Conservation (phyloP, 1,140 invertebrate species). For the Helicoverpa zea region DNA sequence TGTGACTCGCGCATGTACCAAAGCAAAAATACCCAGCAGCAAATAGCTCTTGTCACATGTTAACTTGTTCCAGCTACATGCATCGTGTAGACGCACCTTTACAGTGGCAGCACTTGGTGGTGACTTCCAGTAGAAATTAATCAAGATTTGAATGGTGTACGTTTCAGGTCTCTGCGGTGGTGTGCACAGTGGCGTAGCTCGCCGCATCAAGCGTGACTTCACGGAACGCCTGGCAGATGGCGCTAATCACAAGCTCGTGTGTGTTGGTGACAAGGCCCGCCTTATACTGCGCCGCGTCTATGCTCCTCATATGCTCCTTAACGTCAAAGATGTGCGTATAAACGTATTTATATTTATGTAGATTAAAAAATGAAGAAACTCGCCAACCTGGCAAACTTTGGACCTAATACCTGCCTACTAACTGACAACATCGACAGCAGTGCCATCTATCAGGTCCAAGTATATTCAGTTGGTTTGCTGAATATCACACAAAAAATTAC, state of each 20-base stretch:
- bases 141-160: neutral
- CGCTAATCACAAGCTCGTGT: constrained; percentile 88
- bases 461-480: no score
- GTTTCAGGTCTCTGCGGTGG: constrained; percentile 95
- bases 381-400: neutral
- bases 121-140: no score
- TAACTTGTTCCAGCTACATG: no score
- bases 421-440: no score
- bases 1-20: no score
- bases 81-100: no score
- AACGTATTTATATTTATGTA: neutral
- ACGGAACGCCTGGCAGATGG: constrained; percentile 59
- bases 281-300: constrained; percentile 93
- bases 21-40: no score
- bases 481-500: no score
- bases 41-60: no score
- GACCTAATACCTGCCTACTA: no score
- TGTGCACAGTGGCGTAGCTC: constrained; percentile 96
- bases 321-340: constrained; percentile 90
- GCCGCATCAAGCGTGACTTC: constrained; percentile 89
- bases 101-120: no score
- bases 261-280: constrained; percentile 98
- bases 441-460: no score
- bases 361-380: neutral
- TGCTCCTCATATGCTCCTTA: constrained; percentile 93